Evolutionary conservation across 2,888 invertebrate genomes (phyloP).

Genomic region (Tachystola acroxantha): DNA sequence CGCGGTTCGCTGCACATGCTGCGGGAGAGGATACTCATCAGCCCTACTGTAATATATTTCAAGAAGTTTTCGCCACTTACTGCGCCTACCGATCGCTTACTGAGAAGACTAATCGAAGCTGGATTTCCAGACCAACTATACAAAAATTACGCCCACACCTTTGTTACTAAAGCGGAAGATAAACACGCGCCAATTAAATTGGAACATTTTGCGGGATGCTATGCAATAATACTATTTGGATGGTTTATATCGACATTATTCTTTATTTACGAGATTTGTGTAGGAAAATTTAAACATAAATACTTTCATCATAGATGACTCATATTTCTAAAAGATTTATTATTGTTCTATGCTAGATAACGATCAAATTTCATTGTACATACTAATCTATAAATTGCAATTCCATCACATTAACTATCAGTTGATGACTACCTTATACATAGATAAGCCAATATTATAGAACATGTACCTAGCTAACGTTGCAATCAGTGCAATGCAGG

Average conservation of each 20-base stretch:
- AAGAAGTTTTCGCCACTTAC: slow-evolving; percentile 54
- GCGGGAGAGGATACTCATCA: slow-evolving; percentile 33
- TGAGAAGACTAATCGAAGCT: slow-evolving; percentile 39
- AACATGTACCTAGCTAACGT: too few relatives aligned
- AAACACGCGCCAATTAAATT: slow-evolving; percentile 34
- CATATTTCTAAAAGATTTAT: too few relatives aligned
- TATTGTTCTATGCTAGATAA: neutral
- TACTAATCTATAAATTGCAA: neutral
- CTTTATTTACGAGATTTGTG: slow-evolving; percentile 41
- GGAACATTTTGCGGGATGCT: slow-evolving; percentile 53
- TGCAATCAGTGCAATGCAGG: too few relatives aligned
- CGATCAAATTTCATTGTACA: too few relatives aligned
- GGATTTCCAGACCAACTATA: slow-evolving; percentile 46
- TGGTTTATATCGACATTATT: slow-evolving; percentile 38
- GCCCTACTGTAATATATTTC: slow-evolving; percentile 49
- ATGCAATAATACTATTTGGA: slow-evolving; percentile 41
- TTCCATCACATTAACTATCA: neutral
- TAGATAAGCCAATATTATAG: too few relatives aligned
- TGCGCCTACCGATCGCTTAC: slow-evolving; percentile 32
- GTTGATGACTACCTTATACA: neutral
- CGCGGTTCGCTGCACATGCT: slow-evolving; percentile 38
- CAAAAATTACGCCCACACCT: slow-evolving; percentile 25
- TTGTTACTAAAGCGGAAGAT: slow-evolving; percentile 12
- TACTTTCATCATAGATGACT: neutral
- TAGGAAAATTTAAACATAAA: slow-evolving; percentile 16